Evolutionary conservation across 2,797 vertebrate genomes (phyloP).

Genomic region (Tragopan temminckii): DNA sequence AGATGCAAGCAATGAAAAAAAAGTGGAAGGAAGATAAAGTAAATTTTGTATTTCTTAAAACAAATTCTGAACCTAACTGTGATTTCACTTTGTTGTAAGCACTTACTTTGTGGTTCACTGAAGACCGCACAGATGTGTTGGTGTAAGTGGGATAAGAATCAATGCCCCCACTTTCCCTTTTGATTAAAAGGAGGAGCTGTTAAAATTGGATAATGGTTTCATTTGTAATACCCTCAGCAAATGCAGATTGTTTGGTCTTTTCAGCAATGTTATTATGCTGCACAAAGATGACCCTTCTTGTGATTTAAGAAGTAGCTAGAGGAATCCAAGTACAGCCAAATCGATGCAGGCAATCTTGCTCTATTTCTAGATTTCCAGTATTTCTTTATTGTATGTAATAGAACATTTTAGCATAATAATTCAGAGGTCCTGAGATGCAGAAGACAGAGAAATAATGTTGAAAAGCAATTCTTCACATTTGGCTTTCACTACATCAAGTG

Average conservation of each 20-base stretch:
- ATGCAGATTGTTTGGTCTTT: constrained; percentile 39
- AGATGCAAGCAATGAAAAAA: background rate
- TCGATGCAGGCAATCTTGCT: background rate
- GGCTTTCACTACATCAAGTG: constrained; percentile 68
- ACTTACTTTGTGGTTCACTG: background rate
- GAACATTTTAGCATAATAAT: constrained; percentile 68
- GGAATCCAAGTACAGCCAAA: constrained; percentile 31
- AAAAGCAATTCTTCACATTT: constrained; percentile 76
- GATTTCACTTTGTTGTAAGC: background rate
- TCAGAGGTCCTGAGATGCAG: constrained; percentile 42
- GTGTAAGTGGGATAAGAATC: background rate
- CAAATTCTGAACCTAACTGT: background rate
- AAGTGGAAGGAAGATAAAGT: background rate
- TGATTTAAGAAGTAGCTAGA: constrained; percentile 39
- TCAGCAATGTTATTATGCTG: background rate
- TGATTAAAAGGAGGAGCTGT: constrained; percentile 10
- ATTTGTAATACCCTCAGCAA: constrained; percentile 2
- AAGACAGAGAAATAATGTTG: constrained; percentile 66
- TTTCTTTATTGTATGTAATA: constrained; percentile 56
- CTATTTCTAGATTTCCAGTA: constrained; percentile 52
- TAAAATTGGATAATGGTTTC: background rate
- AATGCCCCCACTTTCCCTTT: background rate
- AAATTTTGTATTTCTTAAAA: constrained; percentile 13
- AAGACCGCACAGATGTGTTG: background rate
- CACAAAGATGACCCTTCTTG: constrained; percentile 22